phyloP scores from a whole-genome alignment of 2,888 invertebrate species.

The Bhutanitis thaidina region DNA sequence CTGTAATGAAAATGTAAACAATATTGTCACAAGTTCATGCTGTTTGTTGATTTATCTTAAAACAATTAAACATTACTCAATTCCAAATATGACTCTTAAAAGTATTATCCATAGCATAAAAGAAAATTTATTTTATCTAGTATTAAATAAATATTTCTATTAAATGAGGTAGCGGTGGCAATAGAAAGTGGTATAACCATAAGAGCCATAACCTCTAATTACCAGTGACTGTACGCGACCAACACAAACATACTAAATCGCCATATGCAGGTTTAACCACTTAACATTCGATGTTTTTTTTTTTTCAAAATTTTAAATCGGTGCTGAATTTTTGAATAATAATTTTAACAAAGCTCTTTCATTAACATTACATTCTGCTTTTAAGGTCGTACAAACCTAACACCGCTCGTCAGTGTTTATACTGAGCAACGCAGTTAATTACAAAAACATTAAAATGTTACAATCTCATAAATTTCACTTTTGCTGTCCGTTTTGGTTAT shows the following conservation, averaged over 20 bases:
- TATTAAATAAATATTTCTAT: too few relatives aligned
- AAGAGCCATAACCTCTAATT: background rate
- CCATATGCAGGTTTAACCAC: slow-evolving; percentile 19
- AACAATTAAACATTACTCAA: too few relatives aligned
- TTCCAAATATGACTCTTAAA: too few relatives aligned
- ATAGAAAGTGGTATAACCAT: too few relatives aligned
- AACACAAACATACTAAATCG: slow-evolving; percentile 5
- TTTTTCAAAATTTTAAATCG: slow-evolving; percentile 1
- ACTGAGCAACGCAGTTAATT: slow-evolving; percentile 10
- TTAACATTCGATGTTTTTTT: slow-evolving; percentile 15
- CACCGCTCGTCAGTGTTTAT: slow-evolving; percentile 13
- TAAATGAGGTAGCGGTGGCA: too few relatives aligned
- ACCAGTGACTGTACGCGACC: background rate
- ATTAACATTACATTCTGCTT: slow-evolving; percentile 33
- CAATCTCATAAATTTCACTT: background rate
- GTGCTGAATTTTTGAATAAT: background rate
- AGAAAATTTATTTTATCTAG: too few relatives aligned
- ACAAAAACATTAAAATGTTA: slow-evolving; percentile 1
- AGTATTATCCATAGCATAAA: too few relatives aligned
- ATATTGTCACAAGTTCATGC: too few relatives aligned
- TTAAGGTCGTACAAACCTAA: slow-evolving; percentile 33
- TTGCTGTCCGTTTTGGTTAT: too few relatives aligned
- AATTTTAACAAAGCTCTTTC: slow-evolving; percentile 2
- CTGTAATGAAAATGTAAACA: too few relatives aligned
- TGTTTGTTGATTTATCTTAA: too few relatives aligned